These are phyloP conservation scores for Etheostoma spectabile DNA, from an alignment of 2,113 vertebrate species.

Conservation along the genomic window DNA sequence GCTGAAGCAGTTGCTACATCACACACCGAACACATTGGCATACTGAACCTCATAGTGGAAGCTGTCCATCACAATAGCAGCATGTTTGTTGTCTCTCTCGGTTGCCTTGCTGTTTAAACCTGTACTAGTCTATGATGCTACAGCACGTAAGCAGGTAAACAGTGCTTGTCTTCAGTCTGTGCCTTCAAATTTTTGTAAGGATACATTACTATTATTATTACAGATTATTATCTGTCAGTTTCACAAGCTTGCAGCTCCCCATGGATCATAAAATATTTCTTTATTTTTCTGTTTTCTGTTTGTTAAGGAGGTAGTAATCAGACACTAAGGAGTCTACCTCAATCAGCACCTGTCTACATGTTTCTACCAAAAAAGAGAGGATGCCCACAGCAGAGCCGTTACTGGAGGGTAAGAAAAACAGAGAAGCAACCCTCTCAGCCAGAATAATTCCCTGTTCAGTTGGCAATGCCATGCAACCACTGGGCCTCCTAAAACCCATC, in stretches of 20 bases:
- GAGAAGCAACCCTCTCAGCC: conserved; percentile 35
- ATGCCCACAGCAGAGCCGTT: conserved; percentile 22
- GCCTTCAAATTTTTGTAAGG: no score
- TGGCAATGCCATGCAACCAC: conserved; percentile 47
- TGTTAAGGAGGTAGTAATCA: background rate
- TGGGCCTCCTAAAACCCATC: conserved; percentile 43
- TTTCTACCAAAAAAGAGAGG: conserved; percentile 24
- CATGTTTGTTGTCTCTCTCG: conserved; percentile 76
- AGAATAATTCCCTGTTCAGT: conserved; percentile 35
- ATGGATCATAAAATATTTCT: conserved; percentile 2
- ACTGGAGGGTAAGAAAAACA: conserved; percentile 40
- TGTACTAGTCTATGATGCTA: conserved; percentile 55
- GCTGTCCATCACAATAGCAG: conserved; percentile 79
- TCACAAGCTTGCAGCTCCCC: background rate
- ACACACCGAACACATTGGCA: conserved; percentile 74
- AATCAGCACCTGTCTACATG: conserved; percentile 20
- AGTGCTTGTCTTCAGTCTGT: no score
- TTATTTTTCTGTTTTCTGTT: conserved; percentile 1
- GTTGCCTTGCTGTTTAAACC: conserved; percentile 67
- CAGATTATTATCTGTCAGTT: no score
- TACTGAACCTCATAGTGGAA: conserved; percentile 74
- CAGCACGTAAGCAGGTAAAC: no score
- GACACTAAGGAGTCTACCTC: background rate
- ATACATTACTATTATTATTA: no score
- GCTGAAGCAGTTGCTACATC: conserved; percentile 75